Conservation (phyloP, 2,888 invertebrate genomes). For the Meiosimyza decipiens region DNA sequence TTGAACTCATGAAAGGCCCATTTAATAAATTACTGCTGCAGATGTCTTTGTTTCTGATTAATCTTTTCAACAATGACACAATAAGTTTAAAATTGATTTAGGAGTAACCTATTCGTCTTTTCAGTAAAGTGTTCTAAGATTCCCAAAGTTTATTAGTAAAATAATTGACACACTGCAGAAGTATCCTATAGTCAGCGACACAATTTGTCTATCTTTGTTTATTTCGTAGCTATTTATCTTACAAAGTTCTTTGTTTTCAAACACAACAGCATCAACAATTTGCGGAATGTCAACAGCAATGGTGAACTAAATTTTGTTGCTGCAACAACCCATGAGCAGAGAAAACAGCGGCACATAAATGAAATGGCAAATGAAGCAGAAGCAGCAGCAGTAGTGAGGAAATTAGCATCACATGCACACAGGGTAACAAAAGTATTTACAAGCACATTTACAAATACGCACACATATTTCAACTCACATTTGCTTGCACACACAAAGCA, state of each 20-base stretch:
- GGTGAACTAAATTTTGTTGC: not conserved
- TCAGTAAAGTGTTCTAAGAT: no score
- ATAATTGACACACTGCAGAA: no score
- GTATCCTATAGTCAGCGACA: no score
- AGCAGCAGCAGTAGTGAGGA: not conserved
- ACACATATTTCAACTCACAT: conserved; percentile 23
- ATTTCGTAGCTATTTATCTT: no score
- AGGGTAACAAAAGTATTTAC: not conserved
- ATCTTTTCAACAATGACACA: no score
- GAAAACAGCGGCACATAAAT: not conserved
- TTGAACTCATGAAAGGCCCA: no score
- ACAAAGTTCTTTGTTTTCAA: not conserved
- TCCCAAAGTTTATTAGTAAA: no score
- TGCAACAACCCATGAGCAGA: not conserved
- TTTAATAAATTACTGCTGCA: no score
- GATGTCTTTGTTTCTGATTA: no score
- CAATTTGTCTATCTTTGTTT: no score
- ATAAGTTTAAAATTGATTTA: no score
- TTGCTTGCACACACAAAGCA: conserved; percentile 12
- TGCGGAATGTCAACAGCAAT: conserved; percentile 4
- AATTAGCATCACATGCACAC: conserved; percentile 10
- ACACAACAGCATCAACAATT: not conserved
- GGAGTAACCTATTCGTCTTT: no score
- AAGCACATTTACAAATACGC: not conserved
- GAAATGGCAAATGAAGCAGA: not conserved